These are phyloP conservation scores for Drosophila monieri DNA, from an alignment of 2,888 invertebrate species.

Conservation along the genomic window DNA sequence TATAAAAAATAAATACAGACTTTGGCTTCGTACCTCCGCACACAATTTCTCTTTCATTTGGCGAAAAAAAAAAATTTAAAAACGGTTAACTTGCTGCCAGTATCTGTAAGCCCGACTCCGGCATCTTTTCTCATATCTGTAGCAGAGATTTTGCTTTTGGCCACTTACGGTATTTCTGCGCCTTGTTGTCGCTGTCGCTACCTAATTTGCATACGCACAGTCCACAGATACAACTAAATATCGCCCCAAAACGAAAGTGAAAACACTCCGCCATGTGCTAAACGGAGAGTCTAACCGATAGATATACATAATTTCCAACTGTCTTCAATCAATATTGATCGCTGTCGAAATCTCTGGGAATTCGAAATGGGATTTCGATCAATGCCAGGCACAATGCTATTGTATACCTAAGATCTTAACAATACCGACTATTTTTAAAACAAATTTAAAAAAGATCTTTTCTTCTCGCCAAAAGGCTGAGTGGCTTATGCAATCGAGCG, in stretches of 20 bases:
- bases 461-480: conserved; percentile 46
- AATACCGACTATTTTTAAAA: conserved; percentile 29
- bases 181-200: conserved; percentile 53
- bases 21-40: conserved; percentile 46
- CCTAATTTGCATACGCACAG: conserved; percentile 74
- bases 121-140: conserved; percentile 59
- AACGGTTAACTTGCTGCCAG: conserved; percentile 59
- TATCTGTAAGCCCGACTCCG: conserved; percentile 31
- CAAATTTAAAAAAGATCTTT: conserved; percentile 29
- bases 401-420: not conserved
- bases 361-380: conserved; percentile 61
- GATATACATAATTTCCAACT: conserved; percentile 58
- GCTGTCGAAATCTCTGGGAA: conserved; percentile 26
- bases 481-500: conserved; percentile 43
- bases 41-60: conserved; percentile 77
- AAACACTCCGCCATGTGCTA: conserved; percentile 55
- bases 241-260: conserved; percentile 67
- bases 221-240: conserved; percentile 32
- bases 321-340: conserved; percentile 64
- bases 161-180: conserved; percentile 72
- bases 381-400: conserved; percentile 54
- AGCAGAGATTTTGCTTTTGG: conserved; percentile 69
- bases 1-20: conserved; percentile 35
- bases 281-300: conserved; percentile 49
- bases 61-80: conserved; percentile 53